Evolutionary conservation across 1,140 invertebrate genomes (phyloP).

Genomic region (Acromyrmex echinatior): DNA sequence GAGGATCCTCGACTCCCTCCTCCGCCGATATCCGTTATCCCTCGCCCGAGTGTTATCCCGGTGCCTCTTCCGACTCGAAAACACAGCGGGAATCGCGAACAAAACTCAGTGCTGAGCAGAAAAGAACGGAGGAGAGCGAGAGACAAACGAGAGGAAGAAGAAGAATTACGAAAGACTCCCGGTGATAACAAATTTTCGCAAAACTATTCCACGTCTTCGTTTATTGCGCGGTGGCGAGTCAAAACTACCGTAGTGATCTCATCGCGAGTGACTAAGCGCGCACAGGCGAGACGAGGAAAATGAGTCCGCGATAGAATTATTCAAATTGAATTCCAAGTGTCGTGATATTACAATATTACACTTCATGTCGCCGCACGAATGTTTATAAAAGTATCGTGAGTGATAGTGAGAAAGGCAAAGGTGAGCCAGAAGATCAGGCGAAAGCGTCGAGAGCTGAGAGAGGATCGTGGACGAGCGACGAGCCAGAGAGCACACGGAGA

Average conservation of each 20-base stretch:
- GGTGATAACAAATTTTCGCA: not conserved
- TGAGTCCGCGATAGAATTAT: conserved; percentile 33
- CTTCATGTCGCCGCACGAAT: conserved; percentile 50
- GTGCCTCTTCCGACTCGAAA: conserved; percentile 20
- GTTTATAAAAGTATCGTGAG: conserved; percentile 56
- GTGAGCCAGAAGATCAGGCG: conserved; percentile 6
- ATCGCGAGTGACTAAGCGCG: conserved; percentile 52
- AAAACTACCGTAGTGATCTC: conserved; percentile 46
- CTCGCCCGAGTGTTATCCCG: conserved; percentile 44
- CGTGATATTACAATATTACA: conserved; percentile 65
- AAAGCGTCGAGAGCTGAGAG: conserved; percentile 12
- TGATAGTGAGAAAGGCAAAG: conserved; percentile 58
- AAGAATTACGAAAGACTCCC: not conserved
- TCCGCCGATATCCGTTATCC: conserved; percentile 46
- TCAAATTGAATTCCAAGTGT: conserved; percentile 50
- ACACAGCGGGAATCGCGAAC: conserved; percentile 39
- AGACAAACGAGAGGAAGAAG: not conserved
- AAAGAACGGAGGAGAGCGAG: not conserved
- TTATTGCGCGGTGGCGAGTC: not conserved
- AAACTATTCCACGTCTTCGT: not conserved
- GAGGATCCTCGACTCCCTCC: conserved; percentile 66
- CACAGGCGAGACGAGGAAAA: not conserved
- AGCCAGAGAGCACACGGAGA: conserved; percentile 55
- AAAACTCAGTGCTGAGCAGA: not conserved
- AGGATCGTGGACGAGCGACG: conserved; percentile 49